Percentiles rank a stretch among this genome's conserved stretches.
phyloP scores from a whole-genome alignment of 1,140 invertebrate genomes.

The Teleogryllus occipitalis region DNA sequence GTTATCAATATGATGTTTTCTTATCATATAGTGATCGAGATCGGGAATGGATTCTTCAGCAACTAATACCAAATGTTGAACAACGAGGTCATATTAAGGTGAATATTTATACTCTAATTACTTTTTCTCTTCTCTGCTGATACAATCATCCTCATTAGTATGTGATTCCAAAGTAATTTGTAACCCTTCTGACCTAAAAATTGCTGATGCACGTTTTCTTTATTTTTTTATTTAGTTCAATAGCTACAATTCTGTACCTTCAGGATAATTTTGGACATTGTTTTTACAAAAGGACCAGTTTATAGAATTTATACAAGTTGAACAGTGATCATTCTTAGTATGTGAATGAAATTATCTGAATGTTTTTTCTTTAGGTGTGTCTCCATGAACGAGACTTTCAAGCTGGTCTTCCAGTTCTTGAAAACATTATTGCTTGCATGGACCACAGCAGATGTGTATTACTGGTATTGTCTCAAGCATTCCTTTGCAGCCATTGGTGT shows the following conservation, averaged over 20 bases:
- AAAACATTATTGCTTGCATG: conserved; percentile 56
- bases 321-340: too few species aligned
- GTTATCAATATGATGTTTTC: conserved; percentile 48
- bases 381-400: conserved; percentile 56
- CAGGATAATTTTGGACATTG: too few species aligned
- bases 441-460: conserved; percentile 49
- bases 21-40: conserved; percentile 54
- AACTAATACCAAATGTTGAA: conserved; percentile 50
- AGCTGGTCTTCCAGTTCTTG: conserved; percentile 50
- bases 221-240: too few species aligned
- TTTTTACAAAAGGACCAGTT: too few species aligned
- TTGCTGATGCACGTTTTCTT: too few species aligned
- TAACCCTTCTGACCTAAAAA: too few species aligned
- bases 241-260: too few species aligned
- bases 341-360: too few species aligned
- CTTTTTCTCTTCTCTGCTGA: too few species aligned
- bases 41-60: conserved; percentile 47
- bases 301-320: too few species aligned
- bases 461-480: conserved; percentile 48
- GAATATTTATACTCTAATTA: neutral
- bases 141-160: too few species aligned
- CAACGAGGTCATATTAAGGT: conserved; percentile 38
- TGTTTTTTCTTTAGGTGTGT: conserved; percentile 37
- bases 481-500: conserved; percentile 54
- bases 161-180: too few species aligned